phyloP scores from a whole-genome alignment of 2,113 vertebrate genomes.

The Felis chaus region DNA sequence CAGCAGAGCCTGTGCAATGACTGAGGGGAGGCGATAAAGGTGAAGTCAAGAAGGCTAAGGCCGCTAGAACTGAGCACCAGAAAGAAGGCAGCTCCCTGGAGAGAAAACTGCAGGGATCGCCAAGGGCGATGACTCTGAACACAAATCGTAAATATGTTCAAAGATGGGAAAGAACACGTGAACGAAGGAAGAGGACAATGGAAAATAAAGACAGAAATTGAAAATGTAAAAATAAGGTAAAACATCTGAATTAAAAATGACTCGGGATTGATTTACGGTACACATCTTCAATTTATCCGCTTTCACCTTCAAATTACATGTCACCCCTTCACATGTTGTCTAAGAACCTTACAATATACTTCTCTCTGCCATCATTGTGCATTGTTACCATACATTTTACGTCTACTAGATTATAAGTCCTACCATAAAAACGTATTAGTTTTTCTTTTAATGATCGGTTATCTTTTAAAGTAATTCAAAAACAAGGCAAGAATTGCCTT shows the following conservation, averaged over 20 bases:
- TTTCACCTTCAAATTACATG: not conserved
- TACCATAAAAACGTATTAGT: not conserved
- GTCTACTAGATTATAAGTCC: not conserved
- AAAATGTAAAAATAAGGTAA: not conserved
- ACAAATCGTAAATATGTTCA: not conserved
- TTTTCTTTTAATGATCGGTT: not conserved
- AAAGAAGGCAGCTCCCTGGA: not conserved
- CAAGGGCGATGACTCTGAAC: not conserved
- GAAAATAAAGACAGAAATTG: not conserved
- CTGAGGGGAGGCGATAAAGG: too few relatives aligned
- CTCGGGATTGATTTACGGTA: not conserved
- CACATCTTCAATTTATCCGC: not conserved
- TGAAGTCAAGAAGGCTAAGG: not conserved
- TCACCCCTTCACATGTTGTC: accelerated
- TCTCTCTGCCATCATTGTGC: not conserved
- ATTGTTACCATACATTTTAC: not conserved
- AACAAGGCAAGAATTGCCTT: not conserved
- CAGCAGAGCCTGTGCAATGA: accelerated
- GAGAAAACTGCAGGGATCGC: not conserved
- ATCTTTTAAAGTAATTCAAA: not conserved
- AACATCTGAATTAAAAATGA: not conserved
- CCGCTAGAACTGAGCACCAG: not conserved
- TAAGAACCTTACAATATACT: not conserved
- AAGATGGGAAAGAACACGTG: not conserved
- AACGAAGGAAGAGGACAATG: not conserved